Base-by-base conservation (phyloP, 2,797 vertebrate genomes). In the Hippoglossus hippoglossus region DNA sequence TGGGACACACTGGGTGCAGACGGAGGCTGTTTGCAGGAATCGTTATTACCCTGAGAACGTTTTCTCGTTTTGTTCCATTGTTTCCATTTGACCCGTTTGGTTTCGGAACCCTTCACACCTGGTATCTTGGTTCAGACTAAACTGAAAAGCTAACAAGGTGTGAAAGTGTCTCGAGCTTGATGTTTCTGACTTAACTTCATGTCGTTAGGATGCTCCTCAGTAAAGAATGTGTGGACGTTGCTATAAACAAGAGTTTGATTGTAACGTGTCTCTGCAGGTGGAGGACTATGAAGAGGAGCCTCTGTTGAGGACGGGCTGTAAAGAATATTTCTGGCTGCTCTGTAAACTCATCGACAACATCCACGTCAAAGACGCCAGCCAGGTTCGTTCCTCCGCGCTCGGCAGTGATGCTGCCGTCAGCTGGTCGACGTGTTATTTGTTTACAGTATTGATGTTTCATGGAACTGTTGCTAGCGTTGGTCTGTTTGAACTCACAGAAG, bases 261-360 rank as follows among this genome's bases (percentile, higher is more conserved):
- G 15, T 26, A 0, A 0, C 6, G 51, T 57, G 77, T 88, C 0
- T 91, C 73, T 81, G 71, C 90, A 99, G 98, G 89, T 96, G 91
- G 97, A 99, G 92, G 98, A 99, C 89, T 98, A 97, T 52, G 98
- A 99, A 65, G 98, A 99, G 84, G 98, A 99, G 92, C 95, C 96
- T 31, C 91, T 98, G 81, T 72, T 99, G 73, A 93, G 94, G 89
- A 96, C 96, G 3, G 98, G 98, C 81, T 99, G 98, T 93, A 99
- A 99, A 86, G 98, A 99, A 58, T 99, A 99, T 91, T 99, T 99
- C 92, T 99, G 98, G 98, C 94, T 99, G 84, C 96, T 99, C 46
- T 99, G 98, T 86, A 99, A 99, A 92, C 96, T 99, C 90, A 98
- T 99, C 59, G 98, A 99, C 92, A 99, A 99, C 93, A 99, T 99